Base-by-base conservation (phyloP, 2,113 vertebrate species). In the Synchiropus splendidus region DNA sequence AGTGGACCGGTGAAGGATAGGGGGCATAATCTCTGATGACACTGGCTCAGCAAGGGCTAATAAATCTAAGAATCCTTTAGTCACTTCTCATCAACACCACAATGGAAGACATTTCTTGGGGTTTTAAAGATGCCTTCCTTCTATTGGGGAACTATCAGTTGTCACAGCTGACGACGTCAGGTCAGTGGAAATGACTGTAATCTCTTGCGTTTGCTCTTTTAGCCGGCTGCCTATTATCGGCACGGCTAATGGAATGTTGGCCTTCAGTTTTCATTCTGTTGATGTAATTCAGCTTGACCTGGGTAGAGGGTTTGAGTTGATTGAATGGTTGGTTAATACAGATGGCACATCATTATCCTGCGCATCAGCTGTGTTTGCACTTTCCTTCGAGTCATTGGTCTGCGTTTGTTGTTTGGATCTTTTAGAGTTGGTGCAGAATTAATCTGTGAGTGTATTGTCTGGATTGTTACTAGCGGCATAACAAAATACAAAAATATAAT, bases 1-100 rank as follows among this genome's bases (percentile, higher is more conserved):
- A 9, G 36, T 32, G 73, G 42, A 43, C 16, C 64, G 42, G 64
- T 83, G 80, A 84, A 69, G 65, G 79, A 82, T 77, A 58, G 78
- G 81, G 80, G 79, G 58, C 69, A 47, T 74, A 84, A 86, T 86
- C 53, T 84, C 57, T 36, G 73, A 78, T 74, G 81, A 77, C 82
- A 78, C 68, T 33, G 58, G 56, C 70, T 82, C 74, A 58, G 43
- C 31, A 49, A 57, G 51, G 18, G 52, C 77, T 83, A 82, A 85
- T 85, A 83, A 83, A 81, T 82, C 73, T 61, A 51, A 67, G 65
- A 70, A 75, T 72, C 55, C 68, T 61, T 67, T 61, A 51, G 70
- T 85, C 80, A 69, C 73, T 76, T 83, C 70, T 77, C 62, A 81
- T 85, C 78, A 75, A 31, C 5, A n/a, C 36, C 14, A 16, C 38